Evolutionary conservation across 2,797 vertebrate species (phyloP), one percentile per base, ranked within the genome.

Genomic region (Onychomys leucogaster): DNA sequence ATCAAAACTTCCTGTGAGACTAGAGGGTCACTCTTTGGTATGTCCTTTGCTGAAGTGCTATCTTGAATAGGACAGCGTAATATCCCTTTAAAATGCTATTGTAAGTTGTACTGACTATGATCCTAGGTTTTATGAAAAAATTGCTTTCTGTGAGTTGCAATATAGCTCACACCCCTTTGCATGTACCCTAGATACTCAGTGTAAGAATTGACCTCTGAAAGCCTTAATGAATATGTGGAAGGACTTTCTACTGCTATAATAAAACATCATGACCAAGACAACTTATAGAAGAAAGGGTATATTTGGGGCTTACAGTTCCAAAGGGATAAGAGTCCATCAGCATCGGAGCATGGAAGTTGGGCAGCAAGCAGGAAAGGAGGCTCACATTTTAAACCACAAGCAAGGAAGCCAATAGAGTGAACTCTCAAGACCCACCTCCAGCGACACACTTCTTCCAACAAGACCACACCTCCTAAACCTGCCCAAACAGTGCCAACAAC

Each of bases 31-130:
- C 37, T 57, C 92, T 34, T 94, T 90, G 76, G 43, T 4, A 80
- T 0, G 1, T 27, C 94, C 67, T 94, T 92, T 95, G 86, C 77
- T 63, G 88, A 89, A 12, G 59, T 97, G 69, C 86, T 97, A 69
- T 92, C 96, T 97, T 95, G 95, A 97, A 97, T 90, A 91, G 5
- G 27, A 80, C 85, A 92, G 88, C 87, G 95, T 95, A 76, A 84
- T 94, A 89, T 98, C 94, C 91, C 96, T 93, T 98, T 92, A 96
- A 95, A 55, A 55, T 82, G 87, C n/a, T 95, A 95, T 97, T 97
- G 88, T 91, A 93, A 90, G 97, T 93, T 84, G 91, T 92, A 34
- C 89, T 88, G 12, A 97, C 97, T 97, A 96, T 10, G 76, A 34
- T 43, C 6, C 63, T 90, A 73, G 49, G 94, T 94, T 97, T 96